These are phyloP conservation scores for Limanda limanda DNA, from an alignment of 2,113 vertebrate species.

Conservation along the genomic window DNA sequence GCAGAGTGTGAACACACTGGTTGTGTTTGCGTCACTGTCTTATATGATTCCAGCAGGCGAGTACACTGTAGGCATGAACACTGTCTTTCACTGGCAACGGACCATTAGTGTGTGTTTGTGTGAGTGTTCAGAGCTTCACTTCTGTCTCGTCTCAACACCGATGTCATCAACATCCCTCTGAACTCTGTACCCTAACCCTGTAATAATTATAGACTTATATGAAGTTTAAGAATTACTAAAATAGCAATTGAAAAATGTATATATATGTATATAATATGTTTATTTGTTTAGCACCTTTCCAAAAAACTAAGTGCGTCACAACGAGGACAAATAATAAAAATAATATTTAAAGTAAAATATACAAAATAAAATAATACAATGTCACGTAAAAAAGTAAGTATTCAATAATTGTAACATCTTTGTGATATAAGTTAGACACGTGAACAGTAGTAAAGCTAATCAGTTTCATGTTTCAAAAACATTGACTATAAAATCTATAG, in stretches of 20 bases:
- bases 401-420: too few species aligned
- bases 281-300: too few species aligned
- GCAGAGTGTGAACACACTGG: slow-evolving; percentile 18
- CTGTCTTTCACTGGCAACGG: slow-evolving; percentile 38
- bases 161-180: not conserved
- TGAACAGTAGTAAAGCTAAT: too few species aligned
- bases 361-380: too few species aligned
- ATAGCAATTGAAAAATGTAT: not conserved
- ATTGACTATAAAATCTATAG: too few species aligned
- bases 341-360: not conserved
- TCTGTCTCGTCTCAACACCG: not conserved
- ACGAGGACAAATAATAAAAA: not conserved
- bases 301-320: too few species aligned
- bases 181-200: not conserved
- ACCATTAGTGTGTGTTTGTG: slow-evolving; percentile 3
- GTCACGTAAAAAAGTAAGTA: too few species aligned
- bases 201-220: not conserved
- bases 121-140: not conserved
- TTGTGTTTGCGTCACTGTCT: slow-evolving; percentile 21
- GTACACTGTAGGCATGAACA: not conserved
- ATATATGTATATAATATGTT: not conserved
- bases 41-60: not conserved
- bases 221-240: not conserved
- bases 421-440: too few species aligned
- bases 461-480: too few species aligned